Evolutionary conservation across 2,113 vertebrate genomes (phyloP).

Genomic region (Hippocampus abdominalis): DNA sequence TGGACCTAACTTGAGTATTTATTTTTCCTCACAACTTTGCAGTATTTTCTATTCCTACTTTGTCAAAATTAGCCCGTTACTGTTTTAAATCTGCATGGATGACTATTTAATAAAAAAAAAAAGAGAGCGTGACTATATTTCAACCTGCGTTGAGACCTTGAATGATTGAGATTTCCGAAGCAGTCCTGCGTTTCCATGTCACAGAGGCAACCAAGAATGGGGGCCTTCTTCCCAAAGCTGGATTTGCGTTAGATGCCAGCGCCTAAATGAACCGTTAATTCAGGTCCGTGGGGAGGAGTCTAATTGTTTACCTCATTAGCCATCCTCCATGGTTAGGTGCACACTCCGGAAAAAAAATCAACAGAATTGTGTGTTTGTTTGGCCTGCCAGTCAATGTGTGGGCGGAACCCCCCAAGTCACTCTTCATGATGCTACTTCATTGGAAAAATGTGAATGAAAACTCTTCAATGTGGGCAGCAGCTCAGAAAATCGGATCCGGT

Average conservation of each 20-base stretch:
- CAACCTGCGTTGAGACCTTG: not conserved
- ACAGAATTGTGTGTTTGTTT: constrained; percentile 67
- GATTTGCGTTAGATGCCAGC: constrained; percentile 58
- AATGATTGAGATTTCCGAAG: constrained; percentile 24
- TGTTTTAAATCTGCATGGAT: not conserved
- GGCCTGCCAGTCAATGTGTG: constrained; percentile 55
- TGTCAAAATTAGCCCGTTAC: not conserved
- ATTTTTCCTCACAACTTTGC: not conserved
- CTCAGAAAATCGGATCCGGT: constrained; percentile 42
- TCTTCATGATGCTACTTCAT: constrained; percentile 28
- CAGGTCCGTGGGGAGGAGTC: constrained; percentile 53
- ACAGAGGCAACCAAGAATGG: constrained; percentile 44
- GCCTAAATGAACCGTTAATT: constrained; percentile 65
- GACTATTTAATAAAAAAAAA: not conserved
- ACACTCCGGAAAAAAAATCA: constrained; percentile 61
- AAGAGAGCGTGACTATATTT: not conserved
- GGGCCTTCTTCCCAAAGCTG: constrained; percentile 50
- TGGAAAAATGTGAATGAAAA: constrained; percentile 51
- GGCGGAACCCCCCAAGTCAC: constrained; percentile 47
- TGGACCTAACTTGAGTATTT: not conserved
- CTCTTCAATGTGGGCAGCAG: constrained; percentile 49
- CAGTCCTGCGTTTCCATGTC: constrained; percentile 58
- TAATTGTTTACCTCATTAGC: constrained; percentile 66
- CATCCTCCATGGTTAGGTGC: constrained; percentile 57
- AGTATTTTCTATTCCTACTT: not conserved